These are phyloP conservation scores for Epizoanthus fatuus DNA, from an alignment of 92 coral and sea anemone genomes.

Conservation along the genomic window DNA sequence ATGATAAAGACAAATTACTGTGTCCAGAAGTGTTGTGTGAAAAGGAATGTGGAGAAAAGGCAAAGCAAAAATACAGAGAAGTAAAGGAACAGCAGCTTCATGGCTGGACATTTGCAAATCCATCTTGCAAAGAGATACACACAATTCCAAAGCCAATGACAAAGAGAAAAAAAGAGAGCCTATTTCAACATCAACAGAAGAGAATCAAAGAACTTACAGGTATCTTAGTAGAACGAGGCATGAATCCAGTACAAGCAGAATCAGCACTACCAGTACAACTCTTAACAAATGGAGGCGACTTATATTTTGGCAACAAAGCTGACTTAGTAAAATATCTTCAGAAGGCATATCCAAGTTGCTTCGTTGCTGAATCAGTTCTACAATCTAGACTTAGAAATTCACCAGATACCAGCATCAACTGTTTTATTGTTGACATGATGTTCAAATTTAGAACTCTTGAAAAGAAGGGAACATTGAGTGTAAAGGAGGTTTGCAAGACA, in stretches of 20 bases:
- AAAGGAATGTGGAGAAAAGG: slow-evolving; percentile 3
- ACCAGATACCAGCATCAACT: background rate
- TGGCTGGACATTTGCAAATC: slow-evolving; percentile 39
- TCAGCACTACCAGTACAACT: slow-evolving; percentile 14
- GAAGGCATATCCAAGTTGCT: too few relatives aligned
- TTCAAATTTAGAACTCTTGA: slow-evolving; percentile 30
- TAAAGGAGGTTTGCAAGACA: slow-evolving; percentile 17
- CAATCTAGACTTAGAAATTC: background rate
- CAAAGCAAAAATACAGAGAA: slow-evolving; percentile 7
- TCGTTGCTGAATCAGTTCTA: too few relatives aligned
- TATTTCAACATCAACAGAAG: slow-evolving; percentile 26
- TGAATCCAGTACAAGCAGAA: background rate
- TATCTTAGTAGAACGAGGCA: slow-evolving; percentile 2
- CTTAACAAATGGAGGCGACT: background rate
- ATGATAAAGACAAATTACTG: background rate
- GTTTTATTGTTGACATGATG: slow-evolving; percentile 27
- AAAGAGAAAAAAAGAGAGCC: slow-evolving; percentile 14
- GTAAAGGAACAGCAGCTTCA: slow-evolving; percentile 7
- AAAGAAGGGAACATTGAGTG: slow-evolving; percentile 7
- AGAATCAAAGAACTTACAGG: slow-evolving; percentile 20
- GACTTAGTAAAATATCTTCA: too few relatives aligned
- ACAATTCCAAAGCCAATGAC: slow-evolving; percentile 19
- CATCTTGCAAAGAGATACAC: slow-evolving; percentile 1
- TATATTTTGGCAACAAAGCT: background rate
- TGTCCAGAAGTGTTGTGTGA: background rate